Base-by-base conservation (phyloP, 2,797 vertebrate species). In the Vipera latastei region DNA sequence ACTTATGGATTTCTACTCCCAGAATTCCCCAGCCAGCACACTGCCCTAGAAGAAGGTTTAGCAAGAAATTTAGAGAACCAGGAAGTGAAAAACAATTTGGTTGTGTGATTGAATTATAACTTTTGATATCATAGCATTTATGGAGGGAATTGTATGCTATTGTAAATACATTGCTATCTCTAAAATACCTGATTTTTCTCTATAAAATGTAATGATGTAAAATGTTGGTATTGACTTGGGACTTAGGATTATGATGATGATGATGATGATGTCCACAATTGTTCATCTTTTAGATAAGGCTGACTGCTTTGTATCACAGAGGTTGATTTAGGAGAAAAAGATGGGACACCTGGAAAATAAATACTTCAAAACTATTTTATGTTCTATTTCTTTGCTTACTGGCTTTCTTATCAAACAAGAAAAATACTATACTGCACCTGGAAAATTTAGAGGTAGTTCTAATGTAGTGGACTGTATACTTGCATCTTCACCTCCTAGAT, bases 361-460 rank as follows among this genome's bases (percentile, higher is more conserved):
- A 53, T 85, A 28, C 11, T 61, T 57, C 18, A 69, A 2, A 73
- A 57, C 14, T 53, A 4, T 14, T 32, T n/a, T 26, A 57, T 44
- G 3, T 8, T 78, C 51, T 8, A n/a, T 65, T 32, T 53, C 3
- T 8, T 93, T 92, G 87, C 83, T 48, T 28, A 91, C 12, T 90
- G 14, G 16, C 85, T 94, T 91, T 90, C 89, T 93, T 93, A 92
- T 91, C 60, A 94, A 69, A 93, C 89, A 90, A 95, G 90, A 5
- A 92, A 4, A 16, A 57, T 69, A 26, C 83, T 56, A 51, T 69
- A 51, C 94, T 93, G 73, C 98, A 98, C 98, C 98, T 96, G 98
- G 98, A 96, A 98, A 98, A 95, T 98, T 97, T 94, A 98, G 94
- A 26, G 98, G 98, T 53, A 98, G 94, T 94, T 98, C 97, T 95